Conservation (phyloP, 2,888 invertebrate genomes). For the Omphaloscelis lunosa region DNA sequence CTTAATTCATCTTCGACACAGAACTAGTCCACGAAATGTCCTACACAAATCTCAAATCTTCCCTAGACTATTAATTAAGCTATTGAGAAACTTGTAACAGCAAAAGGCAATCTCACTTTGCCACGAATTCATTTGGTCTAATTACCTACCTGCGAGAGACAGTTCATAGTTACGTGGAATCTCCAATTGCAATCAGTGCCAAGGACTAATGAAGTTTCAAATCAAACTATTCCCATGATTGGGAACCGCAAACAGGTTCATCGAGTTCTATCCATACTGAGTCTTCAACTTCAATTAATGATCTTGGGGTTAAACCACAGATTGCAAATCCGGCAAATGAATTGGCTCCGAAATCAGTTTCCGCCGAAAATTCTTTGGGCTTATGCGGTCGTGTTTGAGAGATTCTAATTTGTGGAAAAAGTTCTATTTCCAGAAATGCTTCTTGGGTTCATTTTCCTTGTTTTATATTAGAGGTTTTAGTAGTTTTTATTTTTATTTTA, state of each 20-base stretch:
- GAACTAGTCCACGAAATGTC: conserved; percentile 5
- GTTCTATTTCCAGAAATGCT: background rate
- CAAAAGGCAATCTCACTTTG: conserved; percentile 48
- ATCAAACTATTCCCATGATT: conserved; percentile 69
- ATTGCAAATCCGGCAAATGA: conserved; percentile 78
- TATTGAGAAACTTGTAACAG: conserved; percentile 45
- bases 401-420: conserved; percentile 34
- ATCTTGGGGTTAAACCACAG: conserved; percentile 74
- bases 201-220: conserved; percentile 67
- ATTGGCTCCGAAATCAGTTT: conserved; percentile 73
- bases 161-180: conserved; percentile 52
- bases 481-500: background rate
- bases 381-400: conserved; percentile 28
- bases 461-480: background rate
- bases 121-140: conserved; percentile 56
- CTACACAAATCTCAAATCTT: conserved; percentile 22
- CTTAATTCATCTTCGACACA: background rate
- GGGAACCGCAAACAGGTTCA: conserved; percentile 66
- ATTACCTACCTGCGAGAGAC: conserved; percentile 61
- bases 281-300: conserved; percentile 79
- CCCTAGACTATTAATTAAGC: conserved; percentile 42
- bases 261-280: conserved; percentile 56
- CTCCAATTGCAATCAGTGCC: conserved; percentile 64
- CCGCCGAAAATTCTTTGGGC: conserved; percentile 48
- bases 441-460: conserved; percentile 7